phyloP scores from a whole-genome alignment of 2,888 invertebrate genomes.

The Pachymerium ferrugineum region DNA sequence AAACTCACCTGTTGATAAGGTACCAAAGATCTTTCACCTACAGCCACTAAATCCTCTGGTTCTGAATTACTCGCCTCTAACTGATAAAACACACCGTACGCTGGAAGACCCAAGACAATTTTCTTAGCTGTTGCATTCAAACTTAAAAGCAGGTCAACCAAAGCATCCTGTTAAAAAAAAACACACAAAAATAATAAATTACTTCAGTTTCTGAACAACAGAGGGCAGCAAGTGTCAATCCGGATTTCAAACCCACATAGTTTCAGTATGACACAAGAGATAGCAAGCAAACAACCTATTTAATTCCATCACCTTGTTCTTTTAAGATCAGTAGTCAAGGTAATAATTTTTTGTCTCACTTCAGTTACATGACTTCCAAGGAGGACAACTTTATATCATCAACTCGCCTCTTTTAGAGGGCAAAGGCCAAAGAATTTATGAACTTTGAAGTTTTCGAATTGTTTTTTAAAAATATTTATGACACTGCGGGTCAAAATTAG shows the following conservation, averaged over 20 bases:
- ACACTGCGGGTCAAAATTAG: too few relatives aligned
- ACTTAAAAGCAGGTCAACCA: conserved; percentile 65
- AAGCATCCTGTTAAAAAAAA: conserved; percentile 59
- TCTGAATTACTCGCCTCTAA: conserved; percentile 58
- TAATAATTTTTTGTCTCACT: neutral
- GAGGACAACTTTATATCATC: neutral
- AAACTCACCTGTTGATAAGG: neutral
- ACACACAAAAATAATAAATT: neutral
- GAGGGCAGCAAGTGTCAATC: too few relatives aligned
- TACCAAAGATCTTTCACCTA: neutral
- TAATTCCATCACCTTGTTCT: neutral
- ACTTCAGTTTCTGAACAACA: neutral
- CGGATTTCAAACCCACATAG: too few relatives aligned
- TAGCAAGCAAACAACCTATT: neutral
- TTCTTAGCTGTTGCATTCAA: conserved; percentile 66
- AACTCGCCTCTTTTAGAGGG: neutral
- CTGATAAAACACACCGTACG: conserved; percentile 63
- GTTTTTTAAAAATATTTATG: too few relatives aligned
- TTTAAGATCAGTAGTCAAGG: neutral
- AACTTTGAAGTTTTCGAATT: too few relatives aligned
- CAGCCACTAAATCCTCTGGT: conserved; percentile 50
- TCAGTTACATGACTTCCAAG: too few relatives aligned
- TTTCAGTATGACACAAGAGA: neutral
- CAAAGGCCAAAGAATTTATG: neutral
- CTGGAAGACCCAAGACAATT: conserved; percentile 65